Conservation (phyloP, 2,113 vertebrate genomes). For the Lampris incognitus region DNA sequence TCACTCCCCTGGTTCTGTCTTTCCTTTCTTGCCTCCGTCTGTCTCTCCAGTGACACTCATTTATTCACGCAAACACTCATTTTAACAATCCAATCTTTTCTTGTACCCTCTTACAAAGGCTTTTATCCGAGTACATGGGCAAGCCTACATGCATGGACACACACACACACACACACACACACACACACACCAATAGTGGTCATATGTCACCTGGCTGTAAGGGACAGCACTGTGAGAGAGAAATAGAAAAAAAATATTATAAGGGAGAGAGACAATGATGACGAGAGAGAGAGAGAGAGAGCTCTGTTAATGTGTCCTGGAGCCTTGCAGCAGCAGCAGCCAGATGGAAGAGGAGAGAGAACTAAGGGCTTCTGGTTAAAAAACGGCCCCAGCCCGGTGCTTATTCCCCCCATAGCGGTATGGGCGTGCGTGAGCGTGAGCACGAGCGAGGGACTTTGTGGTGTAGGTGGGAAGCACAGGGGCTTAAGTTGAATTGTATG, state of each 20-base stretch:
- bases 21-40: slow-evolving; percentile 19
- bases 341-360: slow-evolving; percentile 76
- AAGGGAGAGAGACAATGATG: slow-evolving; percentile 63
- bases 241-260: slow-evolving; percentile 53
- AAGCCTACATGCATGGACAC: slow-evolving; percentile 17
- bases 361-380: slow-evolving; percentile 62
- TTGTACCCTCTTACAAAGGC: slow-evolving; percentile 35
- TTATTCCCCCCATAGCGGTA: slow-evolving; percentile 67
- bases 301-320: slow-evolving; percentile 56
- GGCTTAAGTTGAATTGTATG: slow-evolving; percentile 80
- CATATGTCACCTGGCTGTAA: slow-evolving; percentile 63
- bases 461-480: slow-evolving; percentile 81
- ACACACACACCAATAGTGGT: slow-evolving; percentile 13
- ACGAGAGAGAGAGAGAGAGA: slow-evolving; percentile 58
- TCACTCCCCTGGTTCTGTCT: slow-evolving; percentile 43
- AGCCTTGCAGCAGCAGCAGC: slow-evolving; percentile 70
- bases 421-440: slow-evolving; percentile 56
- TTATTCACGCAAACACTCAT: slow-evolving; percentile 47
- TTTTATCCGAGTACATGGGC: slow-evolving; percentile 35
- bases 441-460: slow-evolving; percentile 35
- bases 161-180: slow-evolving; percentile 31
- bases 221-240: slow-evolving; percentile 51
- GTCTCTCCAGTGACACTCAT: slow-evolving; percentile 52
- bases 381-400: slow-evolving; percentile 65
- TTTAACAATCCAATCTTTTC: slow-evolving; percentile 67